A percentile compares a stretch with the other conserved stretches of the same genome.
Evolutionary conservation across 2,113 vertebrate genomes (phyloP).

Genomic region (Ammodytes marinus): DNA sequence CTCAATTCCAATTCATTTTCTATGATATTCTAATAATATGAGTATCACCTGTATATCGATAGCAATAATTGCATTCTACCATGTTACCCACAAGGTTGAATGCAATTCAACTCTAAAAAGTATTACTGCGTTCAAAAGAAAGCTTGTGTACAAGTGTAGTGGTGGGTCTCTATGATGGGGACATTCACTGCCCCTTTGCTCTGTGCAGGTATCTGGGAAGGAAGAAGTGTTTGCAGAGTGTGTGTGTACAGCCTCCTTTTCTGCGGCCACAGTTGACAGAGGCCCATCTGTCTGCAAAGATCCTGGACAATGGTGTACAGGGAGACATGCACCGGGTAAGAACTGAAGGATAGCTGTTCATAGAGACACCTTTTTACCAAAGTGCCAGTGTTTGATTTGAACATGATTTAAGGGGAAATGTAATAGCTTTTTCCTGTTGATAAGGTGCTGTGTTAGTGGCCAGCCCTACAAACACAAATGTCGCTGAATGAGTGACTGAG

Average conservation of each 20-base stretch:
- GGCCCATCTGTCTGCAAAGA: conserved; percentile 90
- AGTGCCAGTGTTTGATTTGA: not conserved
- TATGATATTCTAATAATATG: too few relatives aligned
- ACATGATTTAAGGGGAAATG: not conserved
- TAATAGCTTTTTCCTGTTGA: not conserved
- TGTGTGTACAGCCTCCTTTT: conserved; percentile 93
- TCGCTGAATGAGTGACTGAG: too few relatives aligned
- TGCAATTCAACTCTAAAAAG: too few relatives aligned
- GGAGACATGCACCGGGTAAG: conserved; percentile 94
- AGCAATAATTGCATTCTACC: too few relatives aligned
- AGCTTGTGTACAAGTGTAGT: not conserved
- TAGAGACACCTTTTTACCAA: not conserved
- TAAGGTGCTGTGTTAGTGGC: not conserved
- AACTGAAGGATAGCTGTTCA: not conserved
- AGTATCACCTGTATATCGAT: too few relatives aligned
- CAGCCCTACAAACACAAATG: too few relatives aligned
- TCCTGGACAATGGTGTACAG: conserved; percentile 96
- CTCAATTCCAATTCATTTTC: too few relatives aligned
- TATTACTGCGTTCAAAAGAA: not conserved
- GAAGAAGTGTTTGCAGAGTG: conserved; percentile 87
- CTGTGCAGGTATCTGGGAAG: conserved; percentile 91
- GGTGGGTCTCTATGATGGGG: not conserved
- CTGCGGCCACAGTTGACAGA: conserved; percentile 89
- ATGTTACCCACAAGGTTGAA: too few relatives aligned
- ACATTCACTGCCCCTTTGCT: not conserved